Base-by-base conservation (phyloP, 1,140 invertebrate species). In the Bombus breviceps region DNA sequence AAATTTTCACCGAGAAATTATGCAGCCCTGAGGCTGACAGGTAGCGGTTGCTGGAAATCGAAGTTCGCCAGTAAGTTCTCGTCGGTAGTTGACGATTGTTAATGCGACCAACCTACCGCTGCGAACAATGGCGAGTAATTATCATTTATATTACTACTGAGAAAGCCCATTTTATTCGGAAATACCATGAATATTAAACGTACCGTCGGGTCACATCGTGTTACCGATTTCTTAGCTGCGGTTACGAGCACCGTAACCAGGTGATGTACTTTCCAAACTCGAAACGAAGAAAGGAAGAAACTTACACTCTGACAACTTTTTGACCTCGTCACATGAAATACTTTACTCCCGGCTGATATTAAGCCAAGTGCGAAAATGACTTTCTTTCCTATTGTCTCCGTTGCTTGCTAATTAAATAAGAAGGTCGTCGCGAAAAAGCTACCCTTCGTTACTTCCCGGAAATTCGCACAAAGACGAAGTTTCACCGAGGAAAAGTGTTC, bases 81-180 rank as follows among this genome's bases (percentile, higher is more conserved):
- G 73, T 87, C 62, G 64, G 71, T 85, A 15, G 84, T 75, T 85
- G 86, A 91, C 89, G 85, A 89, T 85, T 88, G 86, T 91, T 91
- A 89, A 92, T 86, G 85, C 81, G 81, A 66, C 78, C 53, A 69
- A 41, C 73, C 81, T 62, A 73, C 28, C 57, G 57, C 80, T 39
- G 83, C 39, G 80, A 88, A 89, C 90, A 92, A 92, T 92, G 91
- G 81, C 85, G 74, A 88, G 86, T 83, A 92, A 92, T 92, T 92
- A 91, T 91, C 91, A 91, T 91, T 91, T 92, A 92, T 91, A 91
- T 91, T 89, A 88, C 88, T 81, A 73, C 71, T 72, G 83, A 89
- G 79, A 71, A 88, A 87, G 83, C 43, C 81, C 87, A 90, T 88
- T 89, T 92, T 88, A 74, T 81, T 78, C 72, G 64, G 57, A 87